Base-by-base conservation (phyloP, 2,113 vertebrate genomes). In the Sigmodon hispidus region DNA sequence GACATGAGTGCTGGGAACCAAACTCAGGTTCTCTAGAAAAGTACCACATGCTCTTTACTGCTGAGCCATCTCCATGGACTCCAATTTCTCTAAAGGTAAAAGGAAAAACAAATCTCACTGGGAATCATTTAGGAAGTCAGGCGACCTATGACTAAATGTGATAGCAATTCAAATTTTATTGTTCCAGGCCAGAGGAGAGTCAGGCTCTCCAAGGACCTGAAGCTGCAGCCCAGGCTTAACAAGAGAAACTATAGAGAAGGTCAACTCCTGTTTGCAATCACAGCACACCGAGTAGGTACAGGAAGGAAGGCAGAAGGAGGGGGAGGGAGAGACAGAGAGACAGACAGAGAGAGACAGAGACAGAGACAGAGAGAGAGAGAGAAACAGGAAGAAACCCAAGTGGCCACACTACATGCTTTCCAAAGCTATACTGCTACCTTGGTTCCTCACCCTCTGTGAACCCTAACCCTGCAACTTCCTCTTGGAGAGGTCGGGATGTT, bases 111-210 rank as follows among this genome's bases (percentile, higher is more conserved):
- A 94, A 45, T 31, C 40, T 59, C 21, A 52, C 2, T 72, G 69
- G 88, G 45, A 90, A 93, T 80, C n/a, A 67, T 76, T 84, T 90
- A 45, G 83, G 87, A 97, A 88, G 55, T 87, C n/a, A 50, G 50
- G 75, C 63, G 36, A 55, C 43, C 8, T 61, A 43, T 88, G 81
- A 88, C 72, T 77, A 92, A 7, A n/a, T 9, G 52, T 65, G 52
- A 87, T 26, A 48, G 11, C 31, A 79, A 31, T 24, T 80, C 43
- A 67, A n/a, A 72, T 89, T 88, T 96, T 92, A 81, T 61, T 88
- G 31, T 48, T 95, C 80, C 19, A 73, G 81, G 3, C 26, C 81
- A 90, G 7, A 81, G 90, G 86, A 63, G 59, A 85, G 21, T 90
- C 75, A 52, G 6, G 4, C 17, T 75, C 75, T 93, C 48, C 43